Evolutionary conservation across 2,888 invertebrate genomes (phyloP).

Genomic region (Zonitis immaculata): DNA sequence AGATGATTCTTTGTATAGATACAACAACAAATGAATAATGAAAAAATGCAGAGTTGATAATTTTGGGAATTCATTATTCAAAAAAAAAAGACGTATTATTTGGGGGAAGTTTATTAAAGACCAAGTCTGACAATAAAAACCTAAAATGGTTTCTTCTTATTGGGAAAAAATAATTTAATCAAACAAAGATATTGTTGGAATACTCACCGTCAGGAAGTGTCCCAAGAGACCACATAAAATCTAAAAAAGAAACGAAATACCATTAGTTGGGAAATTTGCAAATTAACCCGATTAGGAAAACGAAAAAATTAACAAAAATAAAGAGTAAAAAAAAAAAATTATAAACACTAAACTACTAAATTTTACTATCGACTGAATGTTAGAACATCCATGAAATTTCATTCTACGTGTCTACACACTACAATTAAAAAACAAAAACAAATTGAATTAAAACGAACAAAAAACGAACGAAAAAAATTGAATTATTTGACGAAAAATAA

Average conservation of each 20-base stretch:
- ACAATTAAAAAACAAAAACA: conserved; percentile 9
- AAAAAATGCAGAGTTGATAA: background rate
- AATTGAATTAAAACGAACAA: conserved; percentile 1
- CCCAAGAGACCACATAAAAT: conserved; percentile 99
- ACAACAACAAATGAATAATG: background rate
- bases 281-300: background rate
- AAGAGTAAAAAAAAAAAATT: conserved; percentile 5
- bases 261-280: conserved; percentile 33
- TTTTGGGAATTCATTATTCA: background rate
- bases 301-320: background rate
- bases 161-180: background rate
- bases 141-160: background rate
- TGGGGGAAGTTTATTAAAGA: background rate
- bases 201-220: conserved; percentile 95
- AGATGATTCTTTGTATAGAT: no score
- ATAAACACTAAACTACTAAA: conserved; percentile 23
- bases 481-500: conserved; percentile 12
- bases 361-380: conserved; percentile 23
- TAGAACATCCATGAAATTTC: conserved; percentile 50
- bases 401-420: conserved; percentile 47
- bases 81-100: background rate
- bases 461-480: conserved; percentile 9
- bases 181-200: background rate
- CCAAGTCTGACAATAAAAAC: background rate
- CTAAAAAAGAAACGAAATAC: conserved; percentile 68